These are phyloP conservation scores for Leucania comma DNA, from an alignment of 2,888 invertebrate species.

Conservation along the genomic window DNA sequence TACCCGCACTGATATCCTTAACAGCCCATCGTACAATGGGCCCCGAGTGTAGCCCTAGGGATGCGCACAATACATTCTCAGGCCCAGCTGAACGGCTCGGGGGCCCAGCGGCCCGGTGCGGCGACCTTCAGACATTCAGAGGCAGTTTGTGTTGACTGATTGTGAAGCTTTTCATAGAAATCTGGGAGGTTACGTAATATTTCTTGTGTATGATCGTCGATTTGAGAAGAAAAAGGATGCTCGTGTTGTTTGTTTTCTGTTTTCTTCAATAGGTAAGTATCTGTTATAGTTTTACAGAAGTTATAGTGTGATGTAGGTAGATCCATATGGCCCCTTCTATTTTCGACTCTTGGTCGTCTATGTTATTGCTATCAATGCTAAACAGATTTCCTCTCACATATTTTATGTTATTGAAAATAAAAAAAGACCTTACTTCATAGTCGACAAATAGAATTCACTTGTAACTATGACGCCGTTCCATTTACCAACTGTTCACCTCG, in stretches of 20 bases:
- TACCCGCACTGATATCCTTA: conserved; percentile 45
- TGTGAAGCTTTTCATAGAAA: conserved; percentile 45
- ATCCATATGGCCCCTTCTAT: not conserved
- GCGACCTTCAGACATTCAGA: conserved; percentile 39
- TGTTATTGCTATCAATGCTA: not conserved
- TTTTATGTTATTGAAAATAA: not conserved
- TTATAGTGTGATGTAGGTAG: not conserved
- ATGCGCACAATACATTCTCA: conserved; percentile 58
- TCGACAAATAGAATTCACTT: not conserved
- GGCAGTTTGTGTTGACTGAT: conserved; percentile 59
- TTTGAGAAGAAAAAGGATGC: conserved; percentile 4
- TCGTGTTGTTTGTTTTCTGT: not conserved
- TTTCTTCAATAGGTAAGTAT: not conserved
- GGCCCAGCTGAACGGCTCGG: conserved; percentile 32
- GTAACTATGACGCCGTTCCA: conserved; percentile 2
- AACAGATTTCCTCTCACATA: not conserved
- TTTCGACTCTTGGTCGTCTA: too few relatives aligned
- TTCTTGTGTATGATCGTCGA: conserved; percentile 18
- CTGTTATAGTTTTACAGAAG: not conserved
- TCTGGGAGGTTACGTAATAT: conserved; percentile 31
- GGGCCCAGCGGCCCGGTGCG: conserved; percentile 15
- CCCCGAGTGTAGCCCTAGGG: conserved; percentile 54
- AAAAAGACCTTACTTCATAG: not conserved
- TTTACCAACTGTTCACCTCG: conserved; percentile 14
- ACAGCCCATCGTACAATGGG: conserved; percentile 50